These are phyloP conservation scores for Sinocyclocheilus anshuiensis DNA, from an alignment of 2,113 vertebrate species.

Conservation along the genomic window DNA sequence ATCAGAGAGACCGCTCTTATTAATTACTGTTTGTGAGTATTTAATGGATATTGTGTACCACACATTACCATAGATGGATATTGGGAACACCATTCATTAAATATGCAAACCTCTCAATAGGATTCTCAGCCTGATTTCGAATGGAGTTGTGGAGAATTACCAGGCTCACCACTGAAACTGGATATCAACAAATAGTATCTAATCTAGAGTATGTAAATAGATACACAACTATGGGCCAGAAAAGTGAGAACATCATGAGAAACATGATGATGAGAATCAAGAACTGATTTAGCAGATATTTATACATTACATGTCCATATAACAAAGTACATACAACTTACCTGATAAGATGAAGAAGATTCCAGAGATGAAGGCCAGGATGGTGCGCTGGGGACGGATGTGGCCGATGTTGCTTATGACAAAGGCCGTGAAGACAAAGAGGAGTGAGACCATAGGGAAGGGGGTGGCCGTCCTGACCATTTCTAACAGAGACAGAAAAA, in stretches of 20 bases:
- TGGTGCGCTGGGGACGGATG: conserved; percentile 87
- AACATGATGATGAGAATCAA: neutral
- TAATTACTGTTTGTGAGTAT: conserved; percentile 28
- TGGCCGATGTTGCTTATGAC: conserved; percentile 91
- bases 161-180: neutral
- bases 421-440: conserved; percentile 91
- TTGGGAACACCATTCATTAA: conserved; percentile 37
- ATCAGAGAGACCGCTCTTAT: neutral
- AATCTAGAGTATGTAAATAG: neutral
- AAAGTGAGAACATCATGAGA: neutral
- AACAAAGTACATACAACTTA: conserved; percentile 50
- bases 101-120: conserved; percentile 32
- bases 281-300: neutral
- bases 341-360: conserved; percentile 93
- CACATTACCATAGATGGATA: conserved; percentile 23
- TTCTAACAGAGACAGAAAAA: conserved; percentile 67
- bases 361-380: conserved; percentile 88
- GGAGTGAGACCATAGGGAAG: conserved; percentile 90
- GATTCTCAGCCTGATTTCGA: conserved; percentile 27
- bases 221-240: neutral
- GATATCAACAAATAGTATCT: neutral
- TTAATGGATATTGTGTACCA: conserved; percentile 24
- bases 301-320: neutral
- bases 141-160: neutral
- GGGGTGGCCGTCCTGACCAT: conserved; percentile 88